Percentiles rank a stretch among this genome's conserved stretches.
These are phyloP conservation scores for Hydrocynus forskahlii DNA, from an alignment of 2,797 vertebrate species.

Conservation along the genomic window DNA sequence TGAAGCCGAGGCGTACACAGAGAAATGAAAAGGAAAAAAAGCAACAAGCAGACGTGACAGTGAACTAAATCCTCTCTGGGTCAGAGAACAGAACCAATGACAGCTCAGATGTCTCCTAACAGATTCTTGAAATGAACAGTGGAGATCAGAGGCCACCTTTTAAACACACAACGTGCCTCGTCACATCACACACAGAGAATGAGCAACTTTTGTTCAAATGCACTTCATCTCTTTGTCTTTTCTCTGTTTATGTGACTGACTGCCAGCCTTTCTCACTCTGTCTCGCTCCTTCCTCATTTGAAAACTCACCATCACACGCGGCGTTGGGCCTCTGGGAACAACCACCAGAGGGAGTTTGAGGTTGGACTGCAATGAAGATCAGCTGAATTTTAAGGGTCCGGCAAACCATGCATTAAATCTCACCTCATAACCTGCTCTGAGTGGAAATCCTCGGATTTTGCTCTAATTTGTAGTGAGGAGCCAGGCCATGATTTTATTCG, in stretches of 20 bases:
- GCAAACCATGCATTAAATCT: conserved; percentile 43
- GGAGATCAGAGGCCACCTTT: conserved; percentile 41
- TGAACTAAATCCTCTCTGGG: conserved; percentile 41
- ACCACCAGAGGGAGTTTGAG: conserved; percentile 56
- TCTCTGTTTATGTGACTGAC: conserved; percentile 6
- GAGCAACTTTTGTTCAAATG: conserved; percentile 37
- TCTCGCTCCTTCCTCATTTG: neutral
- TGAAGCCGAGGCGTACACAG: neutral
- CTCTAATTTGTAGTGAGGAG: conserved; percentile 38
- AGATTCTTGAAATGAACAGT: conserved; percentile 45
- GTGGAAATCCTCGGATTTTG: conserved; percentile 32
- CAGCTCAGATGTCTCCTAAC: conserved; percentile 30
- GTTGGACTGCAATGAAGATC: conserved; percentile 44
- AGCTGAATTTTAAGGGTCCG: conserved; percentile 34
- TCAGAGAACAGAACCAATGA: conserved; percentile 44
- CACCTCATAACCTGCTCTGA: conserved; percentile 47
- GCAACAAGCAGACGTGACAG: conserved; percentile 8
- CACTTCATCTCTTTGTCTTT: conserved; percentile 14
- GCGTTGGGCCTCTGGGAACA: conserved; percentile 34
- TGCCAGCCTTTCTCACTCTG: conserved; percentile 8
- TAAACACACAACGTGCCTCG: neutral
- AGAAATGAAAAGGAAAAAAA: conserved; percentile 14
- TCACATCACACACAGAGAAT: neutral
- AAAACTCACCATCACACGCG: conserved; percentile 6
- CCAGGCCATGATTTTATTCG: conserved; percentile 37